Evolutionary conservation across 2,113 vertebrate genomes (phyloP).

Genomic region (Carollia perspicillata): DNA sequence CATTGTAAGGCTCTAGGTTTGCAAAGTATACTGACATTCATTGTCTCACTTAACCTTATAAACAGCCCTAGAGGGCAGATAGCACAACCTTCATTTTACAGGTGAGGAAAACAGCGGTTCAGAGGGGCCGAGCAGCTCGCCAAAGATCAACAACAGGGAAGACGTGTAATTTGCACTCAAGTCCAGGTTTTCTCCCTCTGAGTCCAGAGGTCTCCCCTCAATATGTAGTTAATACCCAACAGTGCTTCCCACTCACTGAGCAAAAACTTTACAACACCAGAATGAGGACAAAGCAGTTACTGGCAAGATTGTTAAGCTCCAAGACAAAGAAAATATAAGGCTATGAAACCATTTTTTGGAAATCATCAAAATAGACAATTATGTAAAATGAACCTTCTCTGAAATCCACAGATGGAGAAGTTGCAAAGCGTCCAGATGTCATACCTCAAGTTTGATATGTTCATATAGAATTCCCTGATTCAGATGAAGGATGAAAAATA

Average conservation of each 20-base stretch:
- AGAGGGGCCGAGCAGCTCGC: neutral
- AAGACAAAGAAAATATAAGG: neutral
- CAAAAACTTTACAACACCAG: neutral
- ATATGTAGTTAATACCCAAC: neutral
- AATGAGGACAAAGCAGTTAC: neutral
- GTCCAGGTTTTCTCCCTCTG: neutral
- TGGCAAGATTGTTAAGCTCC: neutral
- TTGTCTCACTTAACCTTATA: neutral
- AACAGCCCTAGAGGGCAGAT: neutral
- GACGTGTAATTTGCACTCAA: neutral
- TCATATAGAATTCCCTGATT: neutral
- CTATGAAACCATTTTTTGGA: neutral
- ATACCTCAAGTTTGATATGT: neutral
- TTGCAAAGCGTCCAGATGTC: neutral
- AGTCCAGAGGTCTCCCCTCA: neutral
- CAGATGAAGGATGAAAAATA: neutral
- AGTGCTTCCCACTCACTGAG: neutral
- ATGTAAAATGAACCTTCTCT: neutral
- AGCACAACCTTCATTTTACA: neutral
- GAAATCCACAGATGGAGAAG: neutral
- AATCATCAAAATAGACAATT: slow-evolving; percentile 13
- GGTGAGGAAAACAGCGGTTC: neutral
- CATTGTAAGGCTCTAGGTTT: neutral
- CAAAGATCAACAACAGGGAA: neutral
- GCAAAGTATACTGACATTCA: neutral